Percentiles rank a stretch among this genome's conserved stretches.
These are phyloP conservation scores for Ormyrus pomaceus DNA, from an alignment of 2,888 invertebrate genomes.

Conservation along the genomic window DNA sequence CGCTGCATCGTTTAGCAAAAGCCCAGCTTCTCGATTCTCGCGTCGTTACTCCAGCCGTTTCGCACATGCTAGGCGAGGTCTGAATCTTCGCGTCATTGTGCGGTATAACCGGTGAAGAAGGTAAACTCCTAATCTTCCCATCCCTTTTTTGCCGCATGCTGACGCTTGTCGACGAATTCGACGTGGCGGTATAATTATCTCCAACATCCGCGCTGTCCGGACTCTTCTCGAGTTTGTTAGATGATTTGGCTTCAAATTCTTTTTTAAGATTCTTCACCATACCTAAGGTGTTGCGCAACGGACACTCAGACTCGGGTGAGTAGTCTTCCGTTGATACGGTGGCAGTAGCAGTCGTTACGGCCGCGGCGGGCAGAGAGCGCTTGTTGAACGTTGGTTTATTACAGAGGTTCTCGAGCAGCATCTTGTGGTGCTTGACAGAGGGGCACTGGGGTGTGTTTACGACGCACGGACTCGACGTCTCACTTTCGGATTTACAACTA, in stretches of 20 bases:
- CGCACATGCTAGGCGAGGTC: conserved; percentile 63
- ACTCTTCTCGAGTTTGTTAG: conserved; percentile 68
- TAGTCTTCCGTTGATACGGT: conserved; percentile 65
- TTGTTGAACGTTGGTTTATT: conserved; percentile 72
- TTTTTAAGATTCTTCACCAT: conserved; percentile 91
- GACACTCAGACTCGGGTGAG: conserved; percentile 69
- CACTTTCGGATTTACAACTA: conserved; percentile 73
- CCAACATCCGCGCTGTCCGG: conserved; percentile 63
- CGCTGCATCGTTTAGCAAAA: conserved; percentile 53
- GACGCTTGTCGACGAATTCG: background rate
- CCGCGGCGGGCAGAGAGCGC: conserved; percentile 63
- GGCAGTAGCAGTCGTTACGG: no score
- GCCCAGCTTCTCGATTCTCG: conserved; percentile 41
- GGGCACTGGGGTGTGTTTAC: conserved; percentile 76
- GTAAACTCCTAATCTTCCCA: conserved; percentile 69
- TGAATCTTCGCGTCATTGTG: conserved; percentile 75
- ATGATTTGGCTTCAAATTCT: conserved; percentile 89
- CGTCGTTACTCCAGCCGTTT: conserved; percentile 55
- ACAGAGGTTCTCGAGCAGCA: conserved; percentile 76
- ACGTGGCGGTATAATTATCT: conserved; percentile 8
- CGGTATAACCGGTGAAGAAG: conserved; percentile 80
- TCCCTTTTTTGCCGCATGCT: conserved; percentile 66
- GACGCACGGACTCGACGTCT: conserved; percentile 74
- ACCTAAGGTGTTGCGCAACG: conserved; percentile 78
- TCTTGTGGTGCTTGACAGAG: conserved; percentile 78